These are phyloP conservation scores for Camptogramma bilineatum DNA, from an alignment of 2,888 invertebrate species.

Conservation along the genomic window DNA sequence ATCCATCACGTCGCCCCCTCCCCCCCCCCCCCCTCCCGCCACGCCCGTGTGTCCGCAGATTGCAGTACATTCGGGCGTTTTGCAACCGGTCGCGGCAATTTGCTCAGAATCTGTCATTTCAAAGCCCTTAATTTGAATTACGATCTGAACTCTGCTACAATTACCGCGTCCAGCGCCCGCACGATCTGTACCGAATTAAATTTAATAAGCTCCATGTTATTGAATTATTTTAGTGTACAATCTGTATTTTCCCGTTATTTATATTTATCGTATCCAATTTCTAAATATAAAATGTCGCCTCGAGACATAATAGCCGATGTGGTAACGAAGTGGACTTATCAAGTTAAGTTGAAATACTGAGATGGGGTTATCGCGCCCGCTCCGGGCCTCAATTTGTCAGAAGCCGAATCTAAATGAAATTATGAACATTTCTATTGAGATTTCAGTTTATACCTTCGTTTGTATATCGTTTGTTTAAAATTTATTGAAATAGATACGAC, in stretches of 20 bases:
- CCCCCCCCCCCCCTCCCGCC: slow-evolving; percentile 20
- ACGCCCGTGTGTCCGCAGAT: slow-evolving; percentile 19
- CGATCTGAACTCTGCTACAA: slow-evolving; percentile 30
- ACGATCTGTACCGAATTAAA: slow-evolving; percentile 27
- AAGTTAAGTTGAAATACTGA: slow-evolving; percentile 26
- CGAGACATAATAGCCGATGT: slow-evolving; percentile 29
- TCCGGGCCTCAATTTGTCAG: slow-evolving; percentile 18
- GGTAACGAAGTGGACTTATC: slow-evolving; percentile 32
- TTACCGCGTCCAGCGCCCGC: slow-evolving; percentile 20
- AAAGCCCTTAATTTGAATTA: slow-evolving; percentile 37
- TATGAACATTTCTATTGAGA: slow-evolving; percentile 25
- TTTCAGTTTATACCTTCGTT: slow-evolving; percentile 18
- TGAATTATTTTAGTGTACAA: slow-evolving; percentile 23
- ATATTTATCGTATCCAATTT: slow-evolving; percentile 36
- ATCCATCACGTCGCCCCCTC: slow-evolving; percentile 36
- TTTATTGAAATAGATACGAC: slow-evolving; percentile 26
- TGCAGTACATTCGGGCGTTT: slow-evolving; percentile 30
- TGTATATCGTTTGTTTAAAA: slow-evolving; percentile 15
- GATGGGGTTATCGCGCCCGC: slow-evolving; percentile 29
- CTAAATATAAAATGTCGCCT: slow-evolving; percentile 34
- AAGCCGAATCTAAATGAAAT: slow-evolving; percentile 24
- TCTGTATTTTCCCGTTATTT: slow-evolving; percentile 30
- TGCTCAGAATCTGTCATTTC: slow-evolving; percentile 36
- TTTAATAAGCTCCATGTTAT: slow-evolving; percentile 28
- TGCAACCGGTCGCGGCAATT: slow-evolving; percentile 38